Base-by-base conservation (phyloP, 2,113 vertebrate species). In the Apistogramma diplotaenia region DNA sequence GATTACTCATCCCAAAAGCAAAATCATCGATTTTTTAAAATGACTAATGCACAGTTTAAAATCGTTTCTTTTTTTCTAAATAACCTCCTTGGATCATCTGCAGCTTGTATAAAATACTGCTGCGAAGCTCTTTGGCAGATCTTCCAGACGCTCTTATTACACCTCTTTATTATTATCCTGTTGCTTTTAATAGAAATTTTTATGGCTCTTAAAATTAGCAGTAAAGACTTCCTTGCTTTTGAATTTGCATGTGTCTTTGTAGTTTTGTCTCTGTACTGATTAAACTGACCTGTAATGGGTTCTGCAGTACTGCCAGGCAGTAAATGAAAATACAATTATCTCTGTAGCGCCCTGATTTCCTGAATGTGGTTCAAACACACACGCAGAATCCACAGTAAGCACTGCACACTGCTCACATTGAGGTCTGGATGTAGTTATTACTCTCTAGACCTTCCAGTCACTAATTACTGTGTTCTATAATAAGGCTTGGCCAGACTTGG, bases 371-470 rank as follows among this genome's bases (percentile, higher is more conserved):
- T 11, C 31, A 74, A 46, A 78, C 25, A 51, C 49, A 65, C 60
- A 62, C n/a, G n/a, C 43, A 62, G 31, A 51, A 6, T 55, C 73
- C 18, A 2, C 81, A 78, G 25, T 43, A 71, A 53, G 35, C 43
- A 5, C 43, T 16, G 53, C 81, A 70, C 46, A 49, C 79, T 78
- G 58, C 8, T 55, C 40, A 21, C 51, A 19, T 56, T 80, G 74
- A 76, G 16, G 55, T 88, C 89, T 91, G 88, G 91, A 43, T 74
- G 12, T 46, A 77, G 37, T 89, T 89, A 86, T 27, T 78, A 75
- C 78, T 83, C 40, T 84, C 74, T 81, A 19, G 18, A 40, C 67
- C 77, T 74, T 89, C 53, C 51, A 46, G 85, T 88, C 87, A 87
- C 46, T 85, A 80, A 91, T 84, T 82, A 82, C 78, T 54, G 29